Evolutionary conservation across 2,797 vertebrate species (phyloP), one percentile per base, ranked within the genome.

Genomic region (Rhinophrynus dorsalis): DNA sequence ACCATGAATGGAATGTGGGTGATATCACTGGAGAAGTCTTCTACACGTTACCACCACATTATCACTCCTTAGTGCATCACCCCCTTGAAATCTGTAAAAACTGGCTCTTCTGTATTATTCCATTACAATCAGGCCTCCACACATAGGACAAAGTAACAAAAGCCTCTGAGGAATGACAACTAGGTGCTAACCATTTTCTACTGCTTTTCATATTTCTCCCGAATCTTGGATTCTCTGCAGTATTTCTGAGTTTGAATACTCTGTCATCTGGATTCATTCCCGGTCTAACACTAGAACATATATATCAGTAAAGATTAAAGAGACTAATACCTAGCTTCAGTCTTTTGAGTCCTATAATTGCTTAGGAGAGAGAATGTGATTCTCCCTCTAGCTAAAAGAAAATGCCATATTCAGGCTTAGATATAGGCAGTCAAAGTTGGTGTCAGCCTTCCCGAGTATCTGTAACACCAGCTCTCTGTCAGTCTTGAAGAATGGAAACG

Each of bases 301-400:
- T 84, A 82, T 82, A 82, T 77, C 76, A 78, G 60, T 74, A 75
- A 75, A 84, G 80, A 82, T 78, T 84, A 81, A 84, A 84, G 78
- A 80, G 72, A 67, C 56, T 76, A 73, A 80, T 74, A 80, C 76
- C 77, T 79, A 82, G 72, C 60, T 79, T 80, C 78, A 81, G 77
- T 81, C 80, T 81, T n/a, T 81, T 75, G 68, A 59, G 77, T 63
- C 69, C 78, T 76, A 77, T 83, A 84, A 84, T 67, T 24, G 79
- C 82, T 82, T 78, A 79, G 78, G 79, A 83, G 79, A 78, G 76
- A 84, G 80, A 81, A 81, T 81, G 74, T 65, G 68, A 81, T 85
- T 81, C 77, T 68, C 70, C 77, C 76, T 81, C 72, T 76, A 79
- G 82, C 80, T 81, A 83, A 74, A 50, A 74, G 59, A 61, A 80